These are phyloP conservation scores for Clarias gariepinus DNA, from an alignment of 2,113 vertebrate species.

Conservation along the genomic window DNA sequence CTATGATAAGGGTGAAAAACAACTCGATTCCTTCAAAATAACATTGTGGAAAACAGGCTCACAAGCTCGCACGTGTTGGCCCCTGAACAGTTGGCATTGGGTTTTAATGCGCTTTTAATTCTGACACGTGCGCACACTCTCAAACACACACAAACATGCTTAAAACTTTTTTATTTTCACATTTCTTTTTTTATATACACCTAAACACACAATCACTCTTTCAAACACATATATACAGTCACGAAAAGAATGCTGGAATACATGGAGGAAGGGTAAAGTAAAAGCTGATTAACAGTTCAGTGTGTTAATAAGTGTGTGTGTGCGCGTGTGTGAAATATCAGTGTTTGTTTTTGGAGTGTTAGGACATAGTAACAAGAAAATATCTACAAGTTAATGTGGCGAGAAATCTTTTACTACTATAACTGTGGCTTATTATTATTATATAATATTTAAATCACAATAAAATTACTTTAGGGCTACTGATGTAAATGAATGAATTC, in stretches of 20 bases:
- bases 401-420: neutral
- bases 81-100: conserved; percentile 44
- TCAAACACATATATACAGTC: neutral
- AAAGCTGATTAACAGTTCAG: neutral
- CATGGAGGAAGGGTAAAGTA: neutral
- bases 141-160: conserved; percentile 8
- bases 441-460: neutral
- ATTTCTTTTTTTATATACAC: no score
- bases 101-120: conserved; percentile 51
- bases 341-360: neutral
- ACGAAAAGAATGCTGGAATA: neutral
- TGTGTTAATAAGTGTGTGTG: neutral
- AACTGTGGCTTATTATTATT: neutral
- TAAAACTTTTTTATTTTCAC: neutral
- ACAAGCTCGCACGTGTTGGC: conserved; percentile 45
- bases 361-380: neutral
- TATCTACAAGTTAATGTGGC: neutral
- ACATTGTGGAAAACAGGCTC: conserved; percentile 50
- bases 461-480: no score
- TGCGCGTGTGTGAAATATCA: neutral
- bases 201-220: neutral
- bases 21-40: conserved; percentile 67
- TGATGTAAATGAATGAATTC: no score
- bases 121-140: conserved; percentile 11
- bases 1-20: conserved; percentile 50